phyloP scores from a whole-genome alignment of 2,797 vertebrate genomes.

The Acanthurus tractus region DNA sequence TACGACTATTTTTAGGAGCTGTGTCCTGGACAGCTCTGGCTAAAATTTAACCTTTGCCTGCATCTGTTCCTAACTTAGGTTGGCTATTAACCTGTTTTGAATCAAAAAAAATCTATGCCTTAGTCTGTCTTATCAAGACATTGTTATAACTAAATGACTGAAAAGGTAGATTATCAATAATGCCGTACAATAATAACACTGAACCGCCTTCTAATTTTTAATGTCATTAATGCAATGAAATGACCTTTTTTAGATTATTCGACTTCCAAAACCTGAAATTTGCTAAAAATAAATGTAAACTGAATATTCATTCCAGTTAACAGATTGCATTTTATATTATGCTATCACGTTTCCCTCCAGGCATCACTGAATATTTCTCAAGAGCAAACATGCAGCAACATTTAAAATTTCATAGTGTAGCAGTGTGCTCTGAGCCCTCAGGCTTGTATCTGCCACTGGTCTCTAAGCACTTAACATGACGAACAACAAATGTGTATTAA shows the following conservation, averaged over 20 bases:
- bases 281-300: neutral
- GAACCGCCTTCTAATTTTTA: no score
- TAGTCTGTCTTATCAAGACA: no score
- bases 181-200: no score
- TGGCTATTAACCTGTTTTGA: no score
- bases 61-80: no score
- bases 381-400: neutral
- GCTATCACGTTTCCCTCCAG: neutral
- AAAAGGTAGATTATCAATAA: no score
- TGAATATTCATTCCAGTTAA: neutral
- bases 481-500: conserved; percentile 23
- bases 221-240: neutral
- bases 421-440: neutral
- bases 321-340: neutral
- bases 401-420: neutral
- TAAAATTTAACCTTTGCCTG: no score
- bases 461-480: conserved; percentile 6
- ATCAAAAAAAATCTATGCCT: no score
- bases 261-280: neutral
- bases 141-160: no score
- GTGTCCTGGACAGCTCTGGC: no score
- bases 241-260: neutral
- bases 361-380: neutral
- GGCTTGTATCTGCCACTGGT: conserved; percentile 9
- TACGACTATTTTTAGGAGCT: no score